Conservation (phyloP, 2,113 vertebrate genomes). For the Arenaria interpres region DNA sequence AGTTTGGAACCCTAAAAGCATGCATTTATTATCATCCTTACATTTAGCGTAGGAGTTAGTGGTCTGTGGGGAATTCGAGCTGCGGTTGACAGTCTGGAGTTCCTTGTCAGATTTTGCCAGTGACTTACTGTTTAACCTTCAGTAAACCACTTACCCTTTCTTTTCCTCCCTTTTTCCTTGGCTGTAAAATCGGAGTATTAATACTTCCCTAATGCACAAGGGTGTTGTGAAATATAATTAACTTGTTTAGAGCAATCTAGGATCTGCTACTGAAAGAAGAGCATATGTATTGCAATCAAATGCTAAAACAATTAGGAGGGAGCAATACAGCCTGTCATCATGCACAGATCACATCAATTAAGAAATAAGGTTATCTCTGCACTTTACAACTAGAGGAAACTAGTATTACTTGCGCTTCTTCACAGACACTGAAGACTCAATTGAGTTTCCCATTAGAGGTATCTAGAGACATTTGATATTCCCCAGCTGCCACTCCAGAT, state of each 20-base stretch:
- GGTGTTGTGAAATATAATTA: conserved; percentile 54
- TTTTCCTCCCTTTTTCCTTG: neutral
- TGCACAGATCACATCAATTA: neutral
- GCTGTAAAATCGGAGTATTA: conserved; percentile 17
- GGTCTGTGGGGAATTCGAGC: neutral
- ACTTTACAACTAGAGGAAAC: neutral
- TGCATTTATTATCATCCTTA: neutral
- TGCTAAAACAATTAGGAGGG: conserved; percentile 43
- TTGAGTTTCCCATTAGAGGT: neutral
- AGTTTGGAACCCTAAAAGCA: neutral
- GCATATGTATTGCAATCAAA: conserved; percentile 46
- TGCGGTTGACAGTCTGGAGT: neutral
- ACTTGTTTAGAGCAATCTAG: conserved; percentile 49
- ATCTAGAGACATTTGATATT: neutral
- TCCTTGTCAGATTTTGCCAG: neutral
- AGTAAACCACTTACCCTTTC: neutral
- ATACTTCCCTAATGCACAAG: conserved; percentile 10
- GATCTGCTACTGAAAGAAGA: conserved; percentile 21
- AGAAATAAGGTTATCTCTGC: conserved; percentile 3
- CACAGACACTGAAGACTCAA: neutral
- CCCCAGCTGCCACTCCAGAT: neutral
- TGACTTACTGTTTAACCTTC: neutral
- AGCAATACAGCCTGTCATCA: conserved; percentile 18
- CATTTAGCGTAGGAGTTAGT: neutral
- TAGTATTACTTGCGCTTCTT: neutral